phyloP scores from a whole-genome alignment of 1,140 invertebrate genomes.

The Halesus radiatus region DNA sequence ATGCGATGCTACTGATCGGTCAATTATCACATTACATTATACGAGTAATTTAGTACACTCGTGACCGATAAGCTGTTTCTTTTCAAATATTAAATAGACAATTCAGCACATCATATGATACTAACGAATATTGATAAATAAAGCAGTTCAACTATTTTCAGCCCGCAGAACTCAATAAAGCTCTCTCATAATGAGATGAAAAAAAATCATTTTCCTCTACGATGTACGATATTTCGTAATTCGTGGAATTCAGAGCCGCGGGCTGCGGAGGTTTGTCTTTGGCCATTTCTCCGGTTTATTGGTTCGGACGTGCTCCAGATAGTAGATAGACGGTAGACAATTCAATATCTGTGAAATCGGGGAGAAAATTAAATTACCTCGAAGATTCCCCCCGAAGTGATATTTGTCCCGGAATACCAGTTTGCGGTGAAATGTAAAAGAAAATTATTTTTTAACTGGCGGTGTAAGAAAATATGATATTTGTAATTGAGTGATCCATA shows the following conservation, averaged over 20 bases:
- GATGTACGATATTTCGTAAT: not conserved
- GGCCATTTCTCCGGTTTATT: not conserved
- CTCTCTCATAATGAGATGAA: no score
- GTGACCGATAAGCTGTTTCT: no score
- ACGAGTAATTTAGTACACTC: no score
- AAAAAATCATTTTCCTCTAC: not conserved
- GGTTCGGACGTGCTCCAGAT: constrained; percentile 3
- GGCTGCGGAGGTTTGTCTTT: not conserved
- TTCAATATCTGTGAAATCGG: constrained; percentile 5
- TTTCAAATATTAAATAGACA: no score
- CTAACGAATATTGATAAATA: no score
- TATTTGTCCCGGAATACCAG: constrained; percentile 7
- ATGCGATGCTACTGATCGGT: no score
- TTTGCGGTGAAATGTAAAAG: not conserved
- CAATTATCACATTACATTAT: no score
- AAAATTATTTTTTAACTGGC: not conserved
- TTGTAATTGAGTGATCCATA: no score
- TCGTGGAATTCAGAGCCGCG: not conserved
- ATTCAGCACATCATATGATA: no score
- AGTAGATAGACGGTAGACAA: not conserved
- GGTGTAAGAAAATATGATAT: not conserved
- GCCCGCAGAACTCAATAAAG: no score
- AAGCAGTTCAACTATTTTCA: no score
- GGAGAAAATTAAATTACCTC: constrained; percentile 18
- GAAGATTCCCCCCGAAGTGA: not conserved